Evolutionary conservation across 2,888 invertebrate genomes (phyloP), one percentile per base, ranked within the genome.

Genomic region (Nomada goodeniana): DNA sequence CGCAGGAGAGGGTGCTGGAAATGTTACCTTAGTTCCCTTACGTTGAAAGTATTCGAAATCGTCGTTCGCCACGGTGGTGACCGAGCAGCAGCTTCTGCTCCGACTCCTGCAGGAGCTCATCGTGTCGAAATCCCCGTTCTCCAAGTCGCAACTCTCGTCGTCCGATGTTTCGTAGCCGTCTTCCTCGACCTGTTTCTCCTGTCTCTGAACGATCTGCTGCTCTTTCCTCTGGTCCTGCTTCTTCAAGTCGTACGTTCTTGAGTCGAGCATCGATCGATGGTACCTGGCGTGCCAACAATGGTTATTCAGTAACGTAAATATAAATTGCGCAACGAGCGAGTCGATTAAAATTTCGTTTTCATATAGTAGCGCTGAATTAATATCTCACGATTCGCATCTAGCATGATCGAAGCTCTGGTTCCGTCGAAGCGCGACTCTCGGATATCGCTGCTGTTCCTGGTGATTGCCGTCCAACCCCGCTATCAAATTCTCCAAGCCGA

Each of bases 31-130:
- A 67, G 91, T 90, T 76, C 89, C 92, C 80, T 94, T 93, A 80
- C 94, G 94, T 86, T 95, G 95, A 86, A 94, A 96, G 90, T 95
- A 96, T 86, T 96, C 96, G 89, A 96, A 96, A 90, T 96, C 96
- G 89, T 96, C 95, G 88, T 96, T 96, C 42, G 96, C 96, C 82
- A 95, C 95, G 0, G 96, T 96, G 1, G 96, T 96, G 53, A 95
- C 96, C 10, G 96, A 96, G 83, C 94, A 95, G 60, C 94, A 95
- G 86, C 95, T 95, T 23, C 92, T 90, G 59, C 94, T 95, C 52
- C 94, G 93, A 85, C 88, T 94, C 90, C 91, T 94, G 93, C 89
- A 94, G 88, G 90, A 94, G 93, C 91, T 94, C 94, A 90, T 94
- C 80, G 90, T 93, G 68, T 93, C 92, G 64, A 92, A 93, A 74